These are phyloP conservation scores for Raphicerus campestris DNA, from an alignment of 2,113 vertebrate genomes.

Conservation along the genomic window DNA sequence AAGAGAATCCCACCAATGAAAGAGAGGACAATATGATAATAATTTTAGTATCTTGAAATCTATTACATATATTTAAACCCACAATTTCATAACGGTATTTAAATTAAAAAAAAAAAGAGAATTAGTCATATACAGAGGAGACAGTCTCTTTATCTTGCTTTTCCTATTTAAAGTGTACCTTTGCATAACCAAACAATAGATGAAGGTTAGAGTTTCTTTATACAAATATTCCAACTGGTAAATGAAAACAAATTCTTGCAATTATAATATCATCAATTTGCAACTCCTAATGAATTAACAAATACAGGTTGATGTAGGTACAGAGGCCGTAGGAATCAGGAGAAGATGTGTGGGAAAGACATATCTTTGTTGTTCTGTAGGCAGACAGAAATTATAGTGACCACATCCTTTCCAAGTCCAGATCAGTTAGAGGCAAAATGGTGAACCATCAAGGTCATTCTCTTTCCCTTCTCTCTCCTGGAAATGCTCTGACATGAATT, in stretches of 20 bases:
- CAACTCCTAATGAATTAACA: not conserved
- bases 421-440: not conserved
- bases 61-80: not conserved
- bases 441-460: not conserved
- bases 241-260: not conserved
- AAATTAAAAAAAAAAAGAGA: not conserved
- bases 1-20: not conserved
- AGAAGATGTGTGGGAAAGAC: not conserved
- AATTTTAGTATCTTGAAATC: not conserved
- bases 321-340: not conserved
- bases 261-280: not conserved
- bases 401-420: not conserved
- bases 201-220: not conserved
- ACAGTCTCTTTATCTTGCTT: not conserved
- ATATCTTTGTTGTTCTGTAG: not conserved
- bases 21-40: not conserved
- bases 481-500: not conserved
- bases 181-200: not conserved
- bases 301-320: not conserved
- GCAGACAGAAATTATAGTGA: not conserved
- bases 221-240: not conserved
- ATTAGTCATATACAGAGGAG: not conserved
- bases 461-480: not conserved
- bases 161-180: not conserved
- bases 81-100: not conserved